Conservation (phyloP, 2,888 invertebrate genomes). For the Polydrusus pterygomalis region DNA sequence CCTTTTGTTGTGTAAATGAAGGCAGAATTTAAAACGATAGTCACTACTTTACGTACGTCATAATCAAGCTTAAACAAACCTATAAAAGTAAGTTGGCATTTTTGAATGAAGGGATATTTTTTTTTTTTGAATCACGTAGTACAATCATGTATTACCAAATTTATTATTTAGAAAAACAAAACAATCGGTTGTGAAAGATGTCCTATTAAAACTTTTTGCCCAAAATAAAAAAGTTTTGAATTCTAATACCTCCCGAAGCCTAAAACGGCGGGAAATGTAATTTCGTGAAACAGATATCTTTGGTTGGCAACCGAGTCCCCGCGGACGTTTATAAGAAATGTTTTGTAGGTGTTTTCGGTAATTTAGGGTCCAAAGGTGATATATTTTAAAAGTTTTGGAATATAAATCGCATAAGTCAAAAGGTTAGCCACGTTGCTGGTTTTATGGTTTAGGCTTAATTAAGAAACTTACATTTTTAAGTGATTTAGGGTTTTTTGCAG, state of each 20-base stretch:
- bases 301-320: slow-evolving; percentile 4
- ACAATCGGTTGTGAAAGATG: neutral
- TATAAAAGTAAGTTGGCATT: no score
- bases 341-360: slow-evolving; percentile 57
- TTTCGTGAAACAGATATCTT: slow-evolving; percentile 26
- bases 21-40: no score
- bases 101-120: no score
- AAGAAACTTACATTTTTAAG: neutral
- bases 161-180: neutral
- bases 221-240: neutral
- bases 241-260: slow-evolving; percentile 7
- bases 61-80: no score
- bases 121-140: no score
- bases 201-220: neutral
- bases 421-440: neutral
- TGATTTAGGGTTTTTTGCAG: neutral
- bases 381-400: slow-evolving; percentile 66
- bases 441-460: slow-evolving; percentile 9
- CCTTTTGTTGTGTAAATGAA: no score
- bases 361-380: slow-evolving; percentile 56
- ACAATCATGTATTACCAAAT: no score
- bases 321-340: slow-evolving; percentile 61
- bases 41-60: no score
- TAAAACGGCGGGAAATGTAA: slow-evolving; percentile 8
- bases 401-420: slow-evolving; percentile 58